phyloP scores from a whole-genome alignment of 2,113 vertebrate genomes.

The Prietella phreatophila region DNA sequence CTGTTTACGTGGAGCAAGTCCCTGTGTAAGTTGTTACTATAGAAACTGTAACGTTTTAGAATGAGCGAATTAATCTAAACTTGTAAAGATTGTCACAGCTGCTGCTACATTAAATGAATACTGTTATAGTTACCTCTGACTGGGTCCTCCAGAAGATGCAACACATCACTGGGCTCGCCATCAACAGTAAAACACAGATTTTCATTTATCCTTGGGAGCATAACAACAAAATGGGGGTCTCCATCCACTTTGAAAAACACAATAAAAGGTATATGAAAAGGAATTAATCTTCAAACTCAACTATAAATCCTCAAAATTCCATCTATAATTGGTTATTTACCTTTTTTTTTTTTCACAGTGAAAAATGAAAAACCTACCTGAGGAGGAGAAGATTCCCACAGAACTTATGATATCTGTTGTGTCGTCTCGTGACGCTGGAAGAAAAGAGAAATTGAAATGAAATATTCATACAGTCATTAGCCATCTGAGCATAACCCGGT shows the following conservation, averaged over 20 bases:
- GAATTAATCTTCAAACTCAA: not conserved
- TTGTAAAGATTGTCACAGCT: not conserved
- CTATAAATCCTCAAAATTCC: not conserved
- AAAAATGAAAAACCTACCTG: constrained; percentile 60
- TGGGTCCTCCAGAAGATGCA: constrained; percentile 76
- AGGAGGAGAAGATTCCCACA: constrained; percentile 56
- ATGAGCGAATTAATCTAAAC: not conserved
- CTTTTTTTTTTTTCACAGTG: not conserved
- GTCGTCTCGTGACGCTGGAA: constrained; percentile 55
- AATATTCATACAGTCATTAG: not conserved
- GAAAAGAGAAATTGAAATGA: not conserved
- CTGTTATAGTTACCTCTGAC: constrained; percentile 62
- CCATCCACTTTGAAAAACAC: constrained; percentile 73
- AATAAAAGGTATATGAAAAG: constrained; percentile 27
- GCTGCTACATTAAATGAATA: not conserved
- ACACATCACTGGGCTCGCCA: constrained; percentile 71
- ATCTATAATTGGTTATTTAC: not conserved
- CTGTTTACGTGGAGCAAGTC: not conserved
- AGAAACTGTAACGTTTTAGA: not conserved
- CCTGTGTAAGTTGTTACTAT: not conserved
- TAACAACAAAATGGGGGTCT: constrained; percentile 83
- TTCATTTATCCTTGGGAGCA: constrained; percentile 69
- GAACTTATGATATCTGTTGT: constrained; percentile 35
- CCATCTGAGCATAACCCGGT: not conserved
- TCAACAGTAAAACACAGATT: constrained; percentile 82